These are phyloP conservation scores for Choloepus didactylus DNA, from an alignment of 2,797 vertebrate genomes.

Conservation along the genomic window DNA sequence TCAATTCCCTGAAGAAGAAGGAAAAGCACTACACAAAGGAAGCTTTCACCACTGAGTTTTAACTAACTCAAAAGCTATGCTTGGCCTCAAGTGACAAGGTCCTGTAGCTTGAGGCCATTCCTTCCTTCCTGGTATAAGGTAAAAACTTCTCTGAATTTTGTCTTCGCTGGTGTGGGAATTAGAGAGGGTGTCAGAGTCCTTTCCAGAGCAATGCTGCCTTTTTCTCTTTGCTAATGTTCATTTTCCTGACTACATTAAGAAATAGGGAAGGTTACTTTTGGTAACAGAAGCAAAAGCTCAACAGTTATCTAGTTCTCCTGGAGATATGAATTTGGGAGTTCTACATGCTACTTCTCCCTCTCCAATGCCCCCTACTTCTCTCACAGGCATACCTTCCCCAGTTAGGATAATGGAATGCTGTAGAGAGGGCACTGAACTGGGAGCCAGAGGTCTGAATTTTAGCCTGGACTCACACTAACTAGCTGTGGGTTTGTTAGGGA, in stretches of 20 bases:
- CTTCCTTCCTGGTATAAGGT: conserved; percentile 59
- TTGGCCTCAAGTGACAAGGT: conserved; percentile 40
- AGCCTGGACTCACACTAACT: neutral
- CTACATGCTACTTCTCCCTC: neutral
- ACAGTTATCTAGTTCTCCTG: neutral
- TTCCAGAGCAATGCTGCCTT: neutral
- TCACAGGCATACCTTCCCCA: neutral
- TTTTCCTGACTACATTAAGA: conserved; percentile 21
- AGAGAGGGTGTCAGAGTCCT: neutral
- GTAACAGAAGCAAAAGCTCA: neutral
- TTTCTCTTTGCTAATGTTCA: neutral
- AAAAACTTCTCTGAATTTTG: conserved; percentile 30
- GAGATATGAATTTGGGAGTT: neutral
- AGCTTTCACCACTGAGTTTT: conserved; percentile 64
- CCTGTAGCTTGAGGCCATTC: conserved; percentile 32
- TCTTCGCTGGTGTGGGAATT: conserved; percentile 3
- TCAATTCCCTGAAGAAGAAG: conserved; percentile 54
- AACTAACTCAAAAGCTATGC: neutral
- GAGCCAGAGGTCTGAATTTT: neutral
- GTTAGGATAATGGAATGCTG: neutral
- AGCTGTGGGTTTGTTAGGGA: neutral
- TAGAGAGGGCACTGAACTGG: neutral
- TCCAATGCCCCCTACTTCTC: neutral
- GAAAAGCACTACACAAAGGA: conserved; percentile 67
- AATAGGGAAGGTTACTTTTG: neutral